Conservation (phyloP, 92 coral and sea anemone genomes). For the Paramuricea clavata region DNA sequence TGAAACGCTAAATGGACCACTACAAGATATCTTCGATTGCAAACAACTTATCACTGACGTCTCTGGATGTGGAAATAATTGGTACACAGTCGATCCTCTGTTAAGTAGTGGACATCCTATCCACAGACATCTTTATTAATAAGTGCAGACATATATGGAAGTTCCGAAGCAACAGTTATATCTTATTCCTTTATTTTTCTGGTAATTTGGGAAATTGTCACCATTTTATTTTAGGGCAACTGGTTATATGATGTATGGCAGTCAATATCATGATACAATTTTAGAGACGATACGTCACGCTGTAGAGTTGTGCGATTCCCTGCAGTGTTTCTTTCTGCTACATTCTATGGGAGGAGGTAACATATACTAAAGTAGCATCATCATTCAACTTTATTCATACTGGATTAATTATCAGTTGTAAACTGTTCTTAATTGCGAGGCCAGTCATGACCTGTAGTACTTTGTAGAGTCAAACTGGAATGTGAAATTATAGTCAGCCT, state of each 20-base stretch:
- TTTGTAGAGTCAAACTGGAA: background rate
- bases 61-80: constrained; percentile 99
- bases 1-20: constrained; percentile 87
- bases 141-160: too few relatives aligned
- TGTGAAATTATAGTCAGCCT: too few relatives aligned
- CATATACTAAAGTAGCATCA: background rate
- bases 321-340: constrained; percentile 96
- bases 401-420: too few relatives aligned
- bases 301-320: constrained; percentile 95
- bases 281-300: constrained; percentile 88
- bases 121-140: background rate
- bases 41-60: constrained; percentile 95
- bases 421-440: too few relatives aligned
- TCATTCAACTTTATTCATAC: too few relatives aligned
- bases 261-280: constrained; percentile 87
- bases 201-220: background rate
- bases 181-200: background rate
- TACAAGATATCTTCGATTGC: constrained; percentile 95
- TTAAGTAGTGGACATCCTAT: background rate
- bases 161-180: background rate
- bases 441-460: too few relatives aligned
- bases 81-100: too few relatives aligned
- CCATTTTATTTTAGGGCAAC: constrained; percentile 79
- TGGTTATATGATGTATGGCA: constrained; percentile 97
- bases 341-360: constrained; percentile 99